phyloP scores from a whole-genome alignment of 2,797 vertebrate species.

The Potorous gilbertii region DNA sequence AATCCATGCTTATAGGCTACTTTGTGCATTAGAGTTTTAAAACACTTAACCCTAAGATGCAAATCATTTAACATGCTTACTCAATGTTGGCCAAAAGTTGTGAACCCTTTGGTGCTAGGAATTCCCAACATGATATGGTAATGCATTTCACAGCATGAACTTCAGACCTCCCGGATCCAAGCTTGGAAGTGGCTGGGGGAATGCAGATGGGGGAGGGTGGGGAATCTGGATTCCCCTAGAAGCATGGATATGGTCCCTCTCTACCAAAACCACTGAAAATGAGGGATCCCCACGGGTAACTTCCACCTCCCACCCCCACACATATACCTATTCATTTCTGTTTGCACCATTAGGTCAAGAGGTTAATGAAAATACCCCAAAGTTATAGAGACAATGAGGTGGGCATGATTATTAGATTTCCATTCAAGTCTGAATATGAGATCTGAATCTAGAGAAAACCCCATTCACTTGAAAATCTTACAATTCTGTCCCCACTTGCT shows the following conservation, averaged over 20 bases:
- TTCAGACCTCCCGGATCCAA: conserved; percentile 29
- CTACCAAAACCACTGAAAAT: conserved; percentile 58
- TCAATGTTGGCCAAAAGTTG: conserved; percentile 62
- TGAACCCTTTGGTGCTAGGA: conserved; percentile 63
- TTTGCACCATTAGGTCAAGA: conserved; percentile 79
- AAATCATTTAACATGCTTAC: conserved; percentile 70
- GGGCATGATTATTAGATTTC: conserved; percentile 74
- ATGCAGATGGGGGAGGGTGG: neutral
- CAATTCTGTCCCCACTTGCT: conserved; percentile 31
- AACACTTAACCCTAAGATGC: conserved; percentile 70
- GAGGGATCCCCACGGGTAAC: conserved; percentile 50
- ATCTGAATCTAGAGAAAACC: conserved; percentile 54
- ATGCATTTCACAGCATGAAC: conserved; percentile 63
- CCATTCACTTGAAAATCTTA: conserved; percentile 47
- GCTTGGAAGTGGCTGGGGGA: neutral
- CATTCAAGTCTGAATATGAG: conserved; percentile 63
- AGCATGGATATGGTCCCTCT: conserved; percentile 50
- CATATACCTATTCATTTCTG: conserved; percentile 74
- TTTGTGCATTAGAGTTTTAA: conserved; percentile 47
- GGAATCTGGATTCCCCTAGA: conserved; percentile 9
- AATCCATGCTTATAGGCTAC: conserved; percentile 54
- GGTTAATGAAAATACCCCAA: conserved; percentile 79
- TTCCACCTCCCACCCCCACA: conserved; percentile 53
- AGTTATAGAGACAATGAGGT: conserved; percentile 69
- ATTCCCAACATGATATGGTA: conserved; percentile 60